Base-by-base conservation (phyloP, 2,113 vertebrate species). In the Tenrec ecaudatus region DNA sequence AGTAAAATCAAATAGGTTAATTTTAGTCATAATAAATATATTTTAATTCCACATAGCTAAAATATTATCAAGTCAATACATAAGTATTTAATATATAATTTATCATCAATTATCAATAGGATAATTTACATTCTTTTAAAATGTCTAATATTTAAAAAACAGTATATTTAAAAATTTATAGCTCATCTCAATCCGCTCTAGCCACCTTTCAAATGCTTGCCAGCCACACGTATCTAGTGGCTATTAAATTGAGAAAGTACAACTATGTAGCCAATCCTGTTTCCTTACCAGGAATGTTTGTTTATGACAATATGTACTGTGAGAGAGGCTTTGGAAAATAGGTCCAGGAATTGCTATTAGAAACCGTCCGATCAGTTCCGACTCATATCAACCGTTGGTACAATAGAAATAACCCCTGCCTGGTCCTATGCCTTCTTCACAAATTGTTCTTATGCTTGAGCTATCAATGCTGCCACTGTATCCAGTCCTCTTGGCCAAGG, bases 251-350 rank as follows among this genome's bases (percentile, higher is more conserved):
- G 33, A 16, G 20, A 33, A 14, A 73, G 19, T 22, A 27, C 0
- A 2, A 8, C 19, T 20, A 2, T 27, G 60, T 11, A 69, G 19
- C 5, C n/a, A 8, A 38, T 16, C 33, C 66, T 57, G 0, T 33
- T 47, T 36, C 87, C 15, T 3, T 1, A 40, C 7, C 15, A 53
- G 29, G 23, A n/a, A 68, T 33, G 3, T 9, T 0, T 0, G 0
- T 33, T 22, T 62, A 25, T 27, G 5, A 78, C n/a, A 84, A 53
- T 4, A 23, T 2, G 1, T 7, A 27, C 17, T 6, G 1, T 14
- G 16, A 10, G 23, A 88, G 58, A 71, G 38, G 2, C 12, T 84
- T 53, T 62, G 22, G 31, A 60, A 86, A 86, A n/a, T 6, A n/a
- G 15, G 2, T 19, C 27, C 15, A 66, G 84, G 8, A 43, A 73